Percentiles rank a stretch among this genome's conserved stretches.
Evolutionary conservation across 2,797 vertebrate genomes (phyloP).

Genomic region (Halcyon chelicuti): DNA sequence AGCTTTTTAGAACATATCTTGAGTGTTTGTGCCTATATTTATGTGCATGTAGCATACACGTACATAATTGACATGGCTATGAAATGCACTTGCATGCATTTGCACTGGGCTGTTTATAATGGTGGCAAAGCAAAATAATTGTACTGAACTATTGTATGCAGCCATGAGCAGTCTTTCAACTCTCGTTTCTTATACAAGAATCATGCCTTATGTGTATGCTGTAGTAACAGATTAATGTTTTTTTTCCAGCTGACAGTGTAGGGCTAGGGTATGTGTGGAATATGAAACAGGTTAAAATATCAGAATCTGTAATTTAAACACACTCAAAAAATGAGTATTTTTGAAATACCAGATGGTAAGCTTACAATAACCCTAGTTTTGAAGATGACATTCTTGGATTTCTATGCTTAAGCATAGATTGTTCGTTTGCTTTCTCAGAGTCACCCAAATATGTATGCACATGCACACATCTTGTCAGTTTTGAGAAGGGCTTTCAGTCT

Average conservation of each 20-base stretch:
- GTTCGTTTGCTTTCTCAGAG: neutral
- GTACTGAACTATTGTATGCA: neutral
- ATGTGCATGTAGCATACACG: neutral
- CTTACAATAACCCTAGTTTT: neutral
- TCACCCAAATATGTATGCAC: neutral
- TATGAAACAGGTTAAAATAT: neutral
- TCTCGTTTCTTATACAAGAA: neutral
- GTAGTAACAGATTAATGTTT: neutral
- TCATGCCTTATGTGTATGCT: neutral
- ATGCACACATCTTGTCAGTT: neutral
- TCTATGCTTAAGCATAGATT: neutral
- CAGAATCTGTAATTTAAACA: neutral
- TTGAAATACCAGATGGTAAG: neutral
- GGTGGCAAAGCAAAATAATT: neutral
- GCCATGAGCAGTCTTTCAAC: neutral
- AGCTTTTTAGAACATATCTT: neutral
- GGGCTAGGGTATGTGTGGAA: neutral
- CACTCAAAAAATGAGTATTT: neutral
- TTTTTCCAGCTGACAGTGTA: neutral
- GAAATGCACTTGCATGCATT: neutral
- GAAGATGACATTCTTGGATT: neutral
- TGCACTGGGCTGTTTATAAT: neutral
- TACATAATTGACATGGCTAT: neutral
- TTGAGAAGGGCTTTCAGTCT: neutral
- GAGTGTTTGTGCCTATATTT: neutral